phyloP scores from a whole-genome alignment of 2,797 vertebrate genomes.

The Dryobates pubescens region DNA sequence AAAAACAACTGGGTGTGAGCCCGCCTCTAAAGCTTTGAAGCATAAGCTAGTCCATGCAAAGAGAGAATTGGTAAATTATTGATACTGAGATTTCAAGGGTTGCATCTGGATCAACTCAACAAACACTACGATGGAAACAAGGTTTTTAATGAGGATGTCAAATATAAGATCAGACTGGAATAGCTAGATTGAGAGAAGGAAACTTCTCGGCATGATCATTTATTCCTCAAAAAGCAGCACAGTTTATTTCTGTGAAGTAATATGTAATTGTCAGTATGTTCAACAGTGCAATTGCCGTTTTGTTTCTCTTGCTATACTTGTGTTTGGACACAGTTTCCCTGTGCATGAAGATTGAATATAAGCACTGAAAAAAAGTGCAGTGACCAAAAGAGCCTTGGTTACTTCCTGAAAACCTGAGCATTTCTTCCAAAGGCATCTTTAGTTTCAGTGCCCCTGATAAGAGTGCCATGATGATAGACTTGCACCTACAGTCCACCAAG shows the following conservation, averaged over 20 bases:
- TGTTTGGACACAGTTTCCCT: background rate
- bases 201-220: background rate
- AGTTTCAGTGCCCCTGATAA: background rate
- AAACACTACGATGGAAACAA: slow-evolving; percentile 34
- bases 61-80: background rate
- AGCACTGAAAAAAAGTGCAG: background rate
- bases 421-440: background rate
- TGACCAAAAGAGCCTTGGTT: background rate
- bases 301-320: background rate
- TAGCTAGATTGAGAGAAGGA: background rate
- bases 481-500: background rate
- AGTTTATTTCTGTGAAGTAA: background rate
- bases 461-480: background rate
- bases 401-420: background rate
- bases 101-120: background rate
- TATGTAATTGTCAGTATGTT: background rate
- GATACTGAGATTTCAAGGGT: background rate
- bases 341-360: background rate
- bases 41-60: background rate
- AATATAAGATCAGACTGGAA: background rate
- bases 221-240: background rate
- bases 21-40: background rate
- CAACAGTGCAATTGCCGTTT: background rate
- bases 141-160: background rate
- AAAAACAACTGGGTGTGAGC: background rate